Evolutionary conservation across 2,797 vertebrate species (phyloP).

Genomic region (Enteromius thamalakanensis): DNA sequence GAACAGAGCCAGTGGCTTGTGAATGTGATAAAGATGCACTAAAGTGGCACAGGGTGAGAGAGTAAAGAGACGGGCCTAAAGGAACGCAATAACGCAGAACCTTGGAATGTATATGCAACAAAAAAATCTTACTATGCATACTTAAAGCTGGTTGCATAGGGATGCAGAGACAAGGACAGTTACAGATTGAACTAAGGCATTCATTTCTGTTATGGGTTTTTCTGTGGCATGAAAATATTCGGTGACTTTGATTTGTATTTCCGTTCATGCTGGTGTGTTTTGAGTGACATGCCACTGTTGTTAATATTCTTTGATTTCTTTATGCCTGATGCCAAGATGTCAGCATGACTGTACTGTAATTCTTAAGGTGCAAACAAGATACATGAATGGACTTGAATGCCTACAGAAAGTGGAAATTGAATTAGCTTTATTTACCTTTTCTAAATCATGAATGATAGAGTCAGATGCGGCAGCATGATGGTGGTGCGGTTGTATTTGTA

Average conservation of each 20-base stretch:
- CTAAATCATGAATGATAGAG: constrained; percentile 11
- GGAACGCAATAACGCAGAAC: background rate
- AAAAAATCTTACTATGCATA: constrained; percentile 9
- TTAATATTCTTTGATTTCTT: constrained; percentile 14
- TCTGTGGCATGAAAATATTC: background rate
- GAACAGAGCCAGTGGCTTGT: constrained; percentile 48
- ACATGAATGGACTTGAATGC: constrained; percentile 34
- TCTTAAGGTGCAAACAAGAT: constrained; percentile 12
- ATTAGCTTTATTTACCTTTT: constrained; percentile 35
- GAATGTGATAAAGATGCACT: constrained; percentile 51
- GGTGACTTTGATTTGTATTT: background rate
- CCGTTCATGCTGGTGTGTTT: background rate
- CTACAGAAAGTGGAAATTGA: constrained; percentile 16
- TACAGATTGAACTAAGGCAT: background rate
- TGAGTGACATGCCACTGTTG: background rate
- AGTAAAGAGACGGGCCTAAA: background rate
- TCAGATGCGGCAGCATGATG: background rate
- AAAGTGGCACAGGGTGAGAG: constrained; percentile 9
- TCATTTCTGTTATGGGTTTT: constrained; percentile 11
- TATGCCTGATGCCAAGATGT: background rate
- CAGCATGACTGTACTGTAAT: constrained; percentile 4
- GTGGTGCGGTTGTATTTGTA: background rate
- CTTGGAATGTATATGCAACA: background rate
- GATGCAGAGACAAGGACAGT: background rate
- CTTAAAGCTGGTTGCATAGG: constrained; percentile 10